Base-by-base conservation (phyloP, 2,113 vertebrate genomes). In the Euleptes europaea region DNA sequence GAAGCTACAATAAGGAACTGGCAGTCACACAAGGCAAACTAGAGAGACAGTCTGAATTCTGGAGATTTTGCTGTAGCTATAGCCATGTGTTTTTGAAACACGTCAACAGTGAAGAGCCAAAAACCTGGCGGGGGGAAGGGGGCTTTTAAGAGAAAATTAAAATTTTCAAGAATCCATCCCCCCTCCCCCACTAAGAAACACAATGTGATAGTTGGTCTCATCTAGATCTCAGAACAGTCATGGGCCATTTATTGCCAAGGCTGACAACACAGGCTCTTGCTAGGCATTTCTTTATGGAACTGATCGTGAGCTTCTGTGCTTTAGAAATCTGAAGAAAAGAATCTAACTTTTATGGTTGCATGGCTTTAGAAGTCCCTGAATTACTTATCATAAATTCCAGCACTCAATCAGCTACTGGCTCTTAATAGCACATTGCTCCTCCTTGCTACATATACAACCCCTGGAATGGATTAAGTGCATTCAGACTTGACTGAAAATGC, bases 271-370 rank as follows among this genome's bases (percentile, higher is more conserved):
- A 78, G 49, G 35, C 60, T 21, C 54, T 71, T 70, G 47, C 70
- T 78, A 26, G 19, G 47, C 57, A 23, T 75, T 83, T 60, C 73
- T 75, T 83, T 75, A 75, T 75, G 12, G 60, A 63, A 57, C 67
- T 72, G 35, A 73, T 15, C 71, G 31, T 72, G 80, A 11, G 49
- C 47, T 82, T 82, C 67, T 71, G 35, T 57, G 49, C 5, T 60
- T 67, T 38, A 78, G 51, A 78, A 78, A 78, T 35, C 74, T 33
- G 83, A 69, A 84, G 63, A 78, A 70, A 47, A 71, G 49, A 78
- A 71, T 72, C 66, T 72, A 72, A 71, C 7, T 60, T 60, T 47
- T 42, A 78, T 71, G 38, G 28, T 8, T 31, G 69, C 51, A 82
- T 21, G 35, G 49, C 80, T 70, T 73, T 69, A 13, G 38, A 28